These are phyloP conservation scores for Drosophila tripunctata DNA, from an alignment of 2,888 invertebrate genomes.

Conservation along the genomic window DNA sequence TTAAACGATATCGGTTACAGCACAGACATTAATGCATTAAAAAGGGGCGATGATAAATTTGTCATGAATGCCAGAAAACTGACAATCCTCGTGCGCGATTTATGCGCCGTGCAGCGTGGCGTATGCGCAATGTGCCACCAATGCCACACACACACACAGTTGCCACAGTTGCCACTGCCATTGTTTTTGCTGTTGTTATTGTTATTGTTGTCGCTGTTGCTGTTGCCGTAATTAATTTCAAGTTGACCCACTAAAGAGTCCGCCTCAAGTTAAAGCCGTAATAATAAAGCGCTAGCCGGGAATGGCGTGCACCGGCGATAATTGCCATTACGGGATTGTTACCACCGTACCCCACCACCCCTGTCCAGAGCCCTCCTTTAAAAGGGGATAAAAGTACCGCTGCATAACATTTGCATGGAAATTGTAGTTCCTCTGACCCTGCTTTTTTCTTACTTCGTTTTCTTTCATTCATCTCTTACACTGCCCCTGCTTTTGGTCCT, in stretches of 20 bases:
- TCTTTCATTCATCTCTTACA: background rate
- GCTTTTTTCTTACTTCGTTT: background rate
- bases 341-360: background rate
- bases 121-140: slow-evolving; percentile 42
- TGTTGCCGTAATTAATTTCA: slow-evolving; percentile 65
- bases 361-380: background rate
- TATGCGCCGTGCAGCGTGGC: slow-evolving; percentile 32
- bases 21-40: slow-evolving; percentile 12
- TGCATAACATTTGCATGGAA: slow-evolving; percentile 64
- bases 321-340: slow-evolving; percentile 60
- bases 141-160: slow-evolving; percentile 2
- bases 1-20: slow-evolving; percentile 15
- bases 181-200: background rate
- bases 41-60: slow-evolving; percentile 30
- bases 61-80: slow-evolving; percentile 16
- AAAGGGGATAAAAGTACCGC: slow-evolving; percentile 1
- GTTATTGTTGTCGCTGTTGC: background rate
- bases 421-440: slow-evolving; percentile 17
- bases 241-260: slow-evolving; percentile 70
- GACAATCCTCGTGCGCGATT: slow-evolving; percentile 40
- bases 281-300: slow-evolving; percentile 52
- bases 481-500: slow-evolving; percentile 7
- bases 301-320: slow-evolving; percentile 69
- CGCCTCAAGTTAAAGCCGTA: slow-evolving; percentile 57
- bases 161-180: background rate